These are phyloP conservation scores for Leptinotarsa texana DNA, from an alignment of 1,140 invertebrate genomes.

Conservation along the genomic window DNA sequence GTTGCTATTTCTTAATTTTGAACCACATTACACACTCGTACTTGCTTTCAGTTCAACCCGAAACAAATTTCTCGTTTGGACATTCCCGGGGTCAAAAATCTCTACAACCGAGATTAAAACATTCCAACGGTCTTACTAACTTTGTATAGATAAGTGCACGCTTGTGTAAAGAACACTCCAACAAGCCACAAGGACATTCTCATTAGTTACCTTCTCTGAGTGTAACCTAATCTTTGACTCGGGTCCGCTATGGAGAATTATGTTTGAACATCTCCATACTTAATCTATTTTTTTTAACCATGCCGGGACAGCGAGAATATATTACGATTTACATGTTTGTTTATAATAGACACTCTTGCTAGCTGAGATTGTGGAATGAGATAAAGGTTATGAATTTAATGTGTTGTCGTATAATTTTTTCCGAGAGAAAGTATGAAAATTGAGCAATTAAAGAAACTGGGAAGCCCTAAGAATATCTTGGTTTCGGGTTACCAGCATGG, in stretches of 20 bases:
- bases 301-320: neutral
- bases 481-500: neutral
- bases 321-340: neutral
- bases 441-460: neutral
- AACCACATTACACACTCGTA: too few species aligned
- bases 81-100: constrained; percentile 11
- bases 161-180: constrained; percentile 41
- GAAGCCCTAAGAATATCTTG: neutral
- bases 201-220: constrained; percentile 37
- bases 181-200: constrained; percentile 36
- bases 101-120: constrained; percentile 32
- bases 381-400: neutral
- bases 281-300: constrained; percentile 33
- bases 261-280: constrained; percentile 34
- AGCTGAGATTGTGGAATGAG: neutral
- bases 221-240: constrained; percentile 39
- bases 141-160: constrained; percentile 30
- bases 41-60: neutral
- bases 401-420: neutral
- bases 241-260: constrained; percentile 30
- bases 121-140: constrained; percentile 32
- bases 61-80: neutral
- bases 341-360: neutral
- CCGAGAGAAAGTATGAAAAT: neutral
- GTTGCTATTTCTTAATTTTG: too few species aligned